phyloP scores from a whole-genome alignment of 2,888 invertebrate species.

The Ecliptopera silaceata region DNA sequence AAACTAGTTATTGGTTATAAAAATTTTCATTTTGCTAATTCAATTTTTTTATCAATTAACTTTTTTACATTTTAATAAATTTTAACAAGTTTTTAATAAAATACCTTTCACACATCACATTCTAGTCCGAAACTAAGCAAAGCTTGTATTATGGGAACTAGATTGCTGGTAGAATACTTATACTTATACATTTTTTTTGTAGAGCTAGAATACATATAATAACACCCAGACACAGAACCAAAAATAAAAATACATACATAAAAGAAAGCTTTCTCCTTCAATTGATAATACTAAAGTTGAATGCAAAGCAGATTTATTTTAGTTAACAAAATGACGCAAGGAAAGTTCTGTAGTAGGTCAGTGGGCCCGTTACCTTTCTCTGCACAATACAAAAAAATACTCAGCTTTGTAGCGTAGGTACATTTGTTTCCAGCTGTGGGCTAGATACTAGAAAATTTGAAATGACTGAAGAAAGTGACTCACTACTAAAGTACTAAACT shows the following conservation, averaged over 20 bases:
- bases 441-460: constrained; percentile 14
- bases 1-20: background rate
- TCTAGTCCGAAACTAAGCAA: too few relatives aligned
- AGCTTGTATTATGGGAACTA: too few relatives aligned
- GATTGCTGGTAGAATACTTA: too few relatives aligned
- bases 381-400: constrained; percentile 38
- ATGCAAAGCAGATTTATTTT: constrained; percentile 25
- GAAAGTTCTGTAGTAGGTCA: constrained; percentile 73
- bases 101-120: too few relatives aligned
- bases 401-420: constrained; percentile 11
- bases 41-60: too few relatives aligned
- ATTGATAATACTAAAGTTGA: constrained; percentile 27
- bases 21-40: background rate
- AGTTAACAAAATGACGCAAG: constrained; percentile 57
- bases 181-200: too few relatives aligned
- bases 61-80: too few relatives aligned
- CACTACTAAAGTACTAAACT: too few relatives aligned
- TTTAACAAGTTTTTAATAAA: too few relatives aligned
- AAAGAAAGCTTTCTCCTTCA: constrained; percentile 1
- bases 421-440: constrained; percentile 33
- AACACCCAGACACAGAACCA: too few relatives aligned
- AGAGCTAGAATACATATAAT: too few relatives aligned
- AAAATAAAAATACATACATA: too few relatives aligned
- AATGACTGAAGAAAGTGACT: constrained; percentile 36
- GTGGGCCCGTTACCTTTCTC: constrained; percentile 76